Evolutionary conservation across 2,113 vertebrate genomes (phyloP).

Genomic region (Syngnathoides biaculeatus): DNA sequence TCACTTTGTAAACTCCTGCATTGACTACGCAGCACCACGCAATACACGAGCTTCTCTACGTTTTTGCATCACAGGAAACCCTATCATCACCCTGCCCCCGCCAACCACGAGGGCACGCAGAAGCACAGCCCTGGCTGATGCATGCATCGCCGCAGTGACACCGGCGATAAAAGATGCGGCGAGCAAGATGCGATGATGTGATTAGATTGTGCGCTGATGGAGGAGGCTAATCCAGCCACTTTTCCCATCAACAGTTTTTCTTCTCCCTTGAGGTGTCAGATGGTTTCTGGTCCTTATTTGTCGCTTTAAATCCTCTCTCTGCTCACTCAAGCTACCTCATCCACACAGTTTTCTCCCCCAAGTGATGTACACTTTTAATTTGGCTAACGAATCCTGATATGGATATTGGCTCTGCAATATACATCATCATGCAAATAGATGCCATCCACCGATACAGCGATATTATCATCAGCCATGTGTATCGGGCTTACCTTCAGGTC

Average conservation of each 20-base stretch:
- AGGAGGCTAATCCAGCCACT: conserved; percentile 24
- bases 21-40: conserved; percentile 17
- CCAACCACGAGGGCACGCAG: conserved; percentile 20
- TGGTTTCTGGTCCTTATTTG: neutral
- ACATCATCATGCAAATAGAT: conserved; percentile 36
- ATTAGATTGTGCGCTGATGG: conserved; percentile 20
- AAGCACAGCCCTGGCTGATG: conserved; percentile 46
- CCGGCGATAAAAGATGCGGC: conserved; percentile 15
- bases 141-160: conserved; percentile 46
- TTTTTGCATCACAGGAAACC: conserved; percentile 55
- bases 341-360: conserved; percentile 13
- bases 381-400: conserved; percentile 15
- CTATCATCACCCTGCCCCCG: conserved; percentile 41
- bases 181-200: conserved; percentile 22
- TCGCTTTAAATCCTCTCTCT: neutral
- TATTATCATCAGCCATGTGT: conserved; percentile 13
- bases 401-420: conserved; percentile 23
- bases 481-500: conserved; percentile 69
- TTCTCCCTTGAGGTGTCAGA: conserved; percentile 13
- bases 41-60: conserved; percentile 35
- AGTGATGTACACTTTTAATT: conserved; percentile 29
- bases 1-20: conserved; percentile 54
- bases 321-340: conserved; percentile 4
- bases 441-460: conserved; percentile 21
- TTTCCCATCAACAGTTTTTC: conserved; percentile 38